Evolutionary conservation across 2,113 vertebrate species (phyloP), one percentile per base, ranked within the genome.

Genomic region (Sander lucioperca): DNA sequence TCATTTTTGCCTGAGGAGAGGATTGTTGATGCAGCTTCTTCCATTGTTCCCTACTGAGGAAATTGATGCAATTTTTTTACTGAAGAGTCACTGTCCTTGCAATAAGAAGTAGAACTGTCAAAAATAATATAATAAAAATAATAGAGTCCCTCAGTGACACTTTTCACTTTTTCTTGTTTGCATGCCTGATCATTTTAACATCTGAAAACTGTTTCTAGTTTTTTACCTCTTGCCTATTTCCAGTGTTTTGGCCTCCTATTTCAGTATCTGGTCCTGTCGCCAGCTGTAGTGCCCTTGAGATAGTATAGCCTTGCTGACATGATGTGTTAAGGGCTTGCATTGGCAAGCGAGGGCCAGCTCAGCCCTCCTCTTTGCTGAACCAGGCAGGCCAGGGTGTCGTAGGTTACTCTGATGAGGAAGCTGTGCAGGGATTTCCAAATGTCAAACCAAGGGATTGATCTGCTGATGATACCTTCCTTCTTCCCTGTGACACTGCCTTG

Each of bases 361-460:
- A 16, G 50, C 54, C n/a, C 14, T 50, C 27, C 25, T 65, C 39
- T 0, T 21, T 68, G 69, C 74, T 21, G 59, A 74, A 45, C 33
- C 27, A 54, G 53, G 39, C 45, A 74, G 63, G 67, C 59, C 68
- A 65, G 25, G 5, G 58, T 36, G 69, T 81, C 21, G 10, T 47
- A 59, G 58, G 47, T 84, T 30, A 54, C 23, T 72, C 58, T 50
- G 81, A 80, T 58, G 67, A 88, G 81, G 65, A 81, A 86, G 57
- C 81, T 72, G 79, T 66, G 25, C 51, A 23, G 50, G 73, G 81
- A 79, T 75, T 80, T 86, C 39, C 56, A 79, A 74, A 89, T 86
- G 90, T 90, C 83, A 91, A 72, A 75, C 66, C 69, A 27, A 73
- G 33, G 75, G 73, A 86, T 45, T 81, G 79, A 87, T 84, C 80